These are phyloP conservation scores for Gobio occitaniae DNA, from an alignment of 2,797 vertebrate species.

Conservation along the genomic window DNA sequence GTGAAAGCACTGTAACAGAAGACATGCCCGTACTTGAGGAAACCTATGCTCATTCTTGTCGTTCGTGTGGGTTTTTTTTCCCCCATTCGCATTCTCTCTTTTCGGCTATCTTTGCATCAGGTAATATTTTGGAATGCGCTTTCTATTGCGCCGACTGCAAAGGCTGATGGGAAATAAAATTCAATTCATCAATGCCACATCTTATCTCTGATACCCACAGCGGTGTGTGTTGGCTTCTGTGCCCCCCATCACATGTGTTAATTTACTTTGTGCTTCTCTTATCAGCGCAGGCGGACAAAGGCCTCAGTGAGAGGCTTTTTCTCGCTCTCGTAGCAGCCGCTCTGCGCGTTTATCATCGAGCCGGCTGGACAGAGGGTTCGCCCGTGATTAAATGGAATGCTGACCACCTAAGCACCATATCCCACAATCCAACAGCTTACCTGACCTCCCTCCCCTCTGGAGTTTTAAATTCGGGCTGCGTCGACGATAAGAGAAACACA, in stretches of 20 bases:
- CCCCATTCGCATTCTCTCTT: slow-evolving; percentile 10
- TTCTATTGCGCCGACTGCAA: slow-evolving; percentile 74
- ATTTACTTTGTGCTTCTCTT: slow-evolving; percentile 79
- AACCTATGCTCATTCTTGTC: slow-evolving; percentile 3
- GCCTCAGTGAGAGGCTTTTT: slow-evolving; percentile 47
- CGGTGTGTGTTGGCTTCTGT: slow-evolving; percentile 50
- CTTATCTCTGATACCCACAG: slow-evolving; percentile 78
- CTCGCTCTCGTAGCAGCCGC: background rate
- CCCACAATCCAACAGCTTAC: slow-evolving; percentile 42
- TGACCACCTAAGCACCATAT: slow-evolving; percentile 57
- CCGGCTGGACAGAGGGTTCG: slow-evolving; percentile 59
- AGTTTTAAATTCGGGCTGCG: slow-evolving; percentile 34
- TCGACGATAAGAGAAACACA: slow-evolving; percentile 44
- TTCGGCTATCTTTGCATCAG: slow-evolving; percentile 67
- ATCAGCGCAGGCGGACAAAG: slow-evolving; percentile 77
- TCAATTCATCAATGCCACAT: slow-evolving; percentile 80
- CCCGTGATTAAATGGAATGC: slow-evolving; percentile 67
- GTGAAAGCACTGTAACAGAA: slow-evolving; percentile 20
- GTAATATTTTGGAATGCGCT: slow-evolving; percentile 73
- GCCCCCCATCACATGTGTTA: slow-evolving; percentile 72
- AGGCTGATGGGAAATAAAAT: slow-evolving; percentile 81
- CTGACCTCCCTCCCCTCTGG: slow-evolving; percentile 20
- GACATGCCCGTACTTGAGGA: background rate
- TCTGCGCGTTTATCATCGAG: slow-evolving; percentile 34
- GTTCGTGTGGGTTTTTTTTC: background rate